Conservation (phyloP, 2,888 invertebrate species). For the Nomada ruficornis region DNA sequence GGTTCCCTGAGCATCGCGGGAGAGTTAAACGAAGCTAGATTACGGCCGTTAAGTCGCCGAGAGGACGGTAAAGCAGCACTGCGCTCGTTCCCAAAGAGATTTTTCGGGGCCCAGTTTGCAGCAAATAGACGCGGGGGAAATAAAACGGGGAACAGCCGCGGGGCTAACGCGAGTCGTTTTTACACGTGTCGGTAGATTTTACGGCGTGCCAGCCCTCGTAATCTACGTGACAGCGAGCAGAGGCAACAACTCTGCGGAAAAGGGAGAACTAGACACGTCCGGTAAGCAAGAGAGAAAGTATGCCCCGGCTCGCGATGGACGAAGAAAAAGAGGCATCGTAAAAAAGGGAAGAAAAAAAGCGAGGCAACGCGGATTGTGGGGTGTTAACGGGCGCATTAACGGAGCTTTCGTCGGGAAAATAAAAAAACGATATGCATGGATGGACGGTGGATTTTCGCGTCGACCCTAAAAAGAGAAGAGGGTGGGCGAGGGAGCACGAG, state of each 20-base stretch:
- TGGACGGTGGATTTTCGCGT: constrained; percentile 51
- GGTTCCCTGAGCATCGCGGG: neutral
- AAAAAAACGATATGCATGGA: constrained; percentile 59
- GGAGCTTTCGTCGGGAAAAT: constrained; percentile 53
- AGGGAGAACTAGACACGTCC: neutral
- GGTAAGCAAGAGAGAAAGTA: neutral
- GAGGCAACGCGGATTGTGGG: constrained; percentile 42
- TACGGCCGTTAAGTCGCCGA: constrained; percentile 31
- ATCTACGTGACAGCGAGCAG: constrained; percentile 50
- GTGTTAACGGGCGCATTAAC: constrained; percentile 68
- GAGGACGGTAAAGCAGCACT: constrained; percentile 21
- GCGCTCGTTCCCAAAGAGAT: constrained; percentile 37
- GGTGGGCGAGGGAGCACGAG: constrained; percentile 32
- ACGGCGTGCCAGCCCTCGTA: constrained; percentile 68
- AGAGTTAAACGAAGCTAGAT: constrained; percentile 36
- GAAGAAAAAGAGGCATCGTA: constrained; percentile 33
- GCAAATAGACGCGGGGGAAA: constrained; percentile 49
- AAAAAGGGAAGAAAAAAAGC: constrained; percentile 27
- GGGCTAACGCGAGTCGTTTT: constrained; percentile 56
- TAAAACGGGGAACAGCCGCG: constrained; percentile 47
- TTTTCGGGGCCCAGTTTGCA: constrained; percentile 44
- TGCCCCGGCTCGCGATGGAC: neutral
- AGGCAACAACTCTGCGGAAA: neutral
- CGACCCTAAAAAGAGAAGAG: constrained; percentile 18
- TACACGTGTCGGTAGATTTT: constrained; percentile 66